Evolutionary conservation across 2,113 vertebrate genomes (phyloP), one percentile per base, ranked within the genome.

Genomic region (Semnornis frantzii): DNA sequence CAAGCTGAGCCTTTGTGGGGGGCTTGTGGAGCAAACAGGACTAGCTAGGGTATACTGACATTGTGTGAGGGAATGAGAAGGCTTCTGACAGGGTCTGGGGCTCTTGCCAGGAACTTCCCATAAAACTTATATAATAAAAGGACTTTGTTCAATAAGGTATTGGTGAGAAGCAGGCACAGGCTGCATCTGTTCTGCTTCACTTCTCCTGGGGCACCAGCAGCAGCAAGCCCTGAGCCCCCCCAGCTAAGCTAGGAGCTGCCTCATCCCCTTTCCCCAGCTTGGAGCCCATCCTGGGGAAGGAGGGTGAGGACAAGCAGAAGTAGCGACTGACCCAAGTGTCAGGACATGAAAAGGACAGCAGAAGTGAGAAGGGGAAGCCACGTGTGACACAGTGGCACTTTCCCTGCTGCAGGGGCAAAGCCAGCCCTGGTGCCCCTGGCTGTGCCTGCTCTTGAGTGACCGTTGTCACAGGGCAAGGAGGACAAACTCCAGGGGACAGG

Each of bases 81-180:
- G 68, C 34, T 48, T 28, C 77, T 71, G 92, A 85, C 73, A 80
- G 48, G 28, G 37, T 39, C 57, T 1, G 3, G 62, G 31, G 83
- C 69, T 86, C 58, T 74, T 63, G 80, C 85, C 5, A 4, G 86
- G 59, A 85, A 31, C 55, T 87, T 91, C 78, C 63, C 57, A 11
- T 42, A 52, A 63, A 90, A 90, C 66, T 66, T 52, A 31, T 2
- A 42, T 44, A 76, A 34, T 34, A 62, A 63, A 69, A 85, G 52
- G 87, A 91, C 87, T 96, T 94, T 92, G 91, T 82, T 93, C 1
- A 95, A 93, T 87, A 90, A 93, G 94, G 89, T 69, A 84, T 75
- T 25, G 28, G 46, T 52, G 88, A 91, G 89, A 93, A 59, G 81
- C 85, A 72, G 86, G 27, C 0, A 3, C 52, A 62, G 48, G 37